A percentile compares a stretch with the other conserved stretches of the same genome.
Conservation (phyloP, 23 tunicate species). For the Halocynthia roretzi region DNA sequence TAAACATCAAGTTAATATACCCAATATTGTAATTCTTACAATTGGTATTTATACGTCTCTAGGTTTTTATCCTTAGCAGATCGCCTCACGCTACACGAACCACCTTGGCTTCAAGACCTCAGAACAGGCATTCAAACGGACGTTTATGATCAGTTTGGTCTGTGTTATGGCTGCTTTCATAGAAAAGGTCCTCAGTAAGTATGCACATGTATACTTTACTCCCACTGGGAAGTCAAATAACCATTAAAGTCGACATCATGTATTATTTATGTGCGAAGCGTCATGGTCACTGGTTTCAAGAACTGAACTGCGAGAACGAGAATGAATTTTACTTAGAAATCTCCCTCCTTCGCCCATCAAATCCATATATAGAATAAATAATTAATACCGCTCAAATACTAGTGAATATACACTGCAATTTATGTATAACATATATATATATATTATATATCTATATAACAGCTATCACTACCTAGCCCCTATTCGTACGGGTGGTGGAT, state of each 20-base stretch:
- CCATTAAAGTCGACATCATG: background rate
- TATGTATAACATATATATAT: too few species aligned
- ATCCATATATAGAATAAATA: conserved; percentile 4
- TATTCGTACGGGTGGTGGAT: conserved; percentile 80
- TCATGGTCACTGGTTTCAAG: background rate
- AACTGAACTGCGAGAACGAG: background rate
- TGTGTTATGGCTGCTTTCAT: conserved; percentile 80
- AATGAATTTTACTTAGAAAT: background rate
- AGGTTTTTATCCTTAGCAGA: conserved; percentile 25
- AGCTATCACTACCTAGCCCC: conserved; percentile 79
- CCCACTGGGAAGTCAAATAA: background rate
- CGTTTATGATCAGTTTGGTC: conserved; percentile 50
- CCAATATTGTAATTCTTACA: too few species aligned
- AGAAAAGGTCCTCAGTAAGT: conserved; percentile 76
- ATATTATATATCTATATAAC: background rate
- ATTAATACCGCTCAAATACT: background rate
- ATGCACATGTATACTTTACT: background rate
- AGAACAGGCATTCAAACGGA: conserved; percentile 8
- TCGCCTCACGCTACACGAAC: conserved; percentile 28
- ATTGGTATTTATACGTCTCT: background rate
- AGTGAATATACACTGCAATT: too few species aligned
- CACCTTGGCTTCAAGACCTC: conserved; percentile 9
- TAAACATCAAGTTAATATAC: too few species aligned
- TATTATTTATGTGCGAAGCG: background rate
- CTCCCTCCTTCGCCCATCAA: background rate